Evolutionary conservation across 2,888 invertebrate species (phyloP), one percentile per base, ranked within the genome.

Genomic region (Aleiodes testaceus): DNA sequence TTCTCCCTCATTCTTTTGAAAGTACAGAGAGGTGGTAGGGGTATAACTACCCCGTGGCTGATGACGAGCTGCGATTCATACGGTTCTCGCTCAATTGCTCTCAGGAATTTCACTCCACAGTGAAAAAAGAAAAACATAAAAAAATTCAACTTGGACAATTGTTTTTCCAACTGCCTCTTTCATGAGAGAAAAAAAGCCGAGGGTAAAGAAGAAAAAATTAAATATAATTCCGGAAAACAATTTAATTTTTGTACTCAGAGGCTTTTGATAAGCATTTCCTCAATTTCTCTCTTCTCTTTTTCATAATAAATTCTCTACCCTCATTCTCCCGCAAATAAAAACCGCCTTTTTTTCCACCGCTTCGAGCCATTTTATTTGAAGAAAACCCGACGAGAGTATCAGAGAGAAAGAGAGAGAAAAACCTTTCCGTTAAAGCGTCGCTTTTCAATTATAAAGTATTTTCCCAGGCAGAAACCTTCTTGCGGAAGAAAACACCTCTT

Each of bases 391-490:
- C 11, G 22, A 5, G n/a, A 53, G 14, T 42, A 36, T n/a, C 16
- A 42, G 59, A 22, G 73, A 44, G 66, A 70, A 72, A 73, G 74
- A 76, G 80, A 77, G 77, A 77, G 78, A 78, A 78, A 77, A 81
- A 80, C 78, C 78, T 77, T 81, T 77, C 78, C 80, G 82, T 82
- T 83, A 82, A 81, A 83, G 76, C 82, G 79, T 79, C 80, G 82
- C 83, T 82, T 82, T 83, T 83, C 83, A 83, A 83, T 83, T 83
- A 83, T 82, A 81, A 83, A 80, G 80, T 79, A 80, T 81, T 81
- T 81, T 76, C 78, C 76, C 76, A 66, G 49, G 73, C 66, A 64
- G 50, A 49, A 65, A 53, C 66, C 70, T 66, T 71, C 73, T 70
- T 75, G 76, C 77, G 78, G 53, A 66, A 36, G 36, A 53, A 66